A percentile compares a stretch with the other conserved stretches of the same genome.
Conservation (phyloP, 2,888 invertebrate species). For the Cabera pusaria region DNA sequence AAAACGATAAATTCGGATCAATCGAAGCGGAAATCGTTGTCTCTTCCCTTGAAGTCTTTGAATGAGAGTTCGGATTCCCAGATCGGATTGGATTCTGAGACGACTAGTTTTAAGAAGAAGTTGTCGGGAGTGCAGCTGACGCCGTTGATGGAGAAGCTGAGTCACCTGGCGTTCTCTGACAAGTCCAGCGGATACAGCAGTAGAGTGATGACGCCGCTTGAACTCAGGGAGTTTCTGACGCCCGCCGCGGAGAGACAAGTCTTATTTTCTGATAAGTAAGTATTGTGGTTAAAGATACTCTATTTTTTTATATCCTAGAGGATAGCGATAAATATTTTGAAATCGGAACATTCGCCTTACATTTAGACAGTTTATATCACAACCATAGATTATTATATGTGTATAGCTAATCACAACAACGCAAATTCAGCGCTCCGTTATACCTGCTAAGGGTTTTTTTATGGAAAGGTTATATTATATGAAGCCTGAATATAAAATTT, state of each 20-base stretch:
- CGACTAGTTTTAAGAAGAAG: constrained; percentile 75
- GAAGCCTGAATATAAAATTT: no score
- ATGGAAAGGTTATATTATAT: no score
- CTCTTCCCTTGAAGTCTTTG: constrained; percentile 88
- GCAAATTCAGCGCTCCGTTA: no score
- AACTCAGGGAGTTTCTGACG: constrained; percentile 68
- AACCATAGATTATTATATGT: no score
- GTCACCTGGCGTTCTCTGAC: constrained; percentile 87
- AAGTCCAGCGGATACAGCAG: constrained; percentile 87
- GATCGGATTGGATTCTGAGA: constrained; percentile 56
- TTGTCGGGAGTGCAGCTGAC: constrained; percentile 88
- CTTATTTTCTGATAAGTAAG: constrained; percentile 62
- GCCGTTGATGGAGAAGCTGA: constrained; percentile 92
- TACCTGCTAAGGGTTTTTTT: no score
- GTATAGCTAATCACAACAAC: no score
- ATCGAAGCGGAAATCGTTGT: constrained; percentile 83
- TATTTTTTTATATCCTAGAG: no score
- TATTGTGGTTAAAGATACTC: no score
- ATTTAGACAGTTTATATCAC: no score
- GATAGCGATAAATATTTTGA: no score
- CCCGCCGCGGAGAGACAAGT: constrained; percentile 66
- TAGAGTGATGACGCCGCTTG: constrained; percentile 86
- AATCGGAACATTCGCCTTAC: no score
- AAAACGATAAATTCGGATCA: constrained; percentile 61
- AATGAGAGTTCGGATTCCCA: constrained; percentile 68